Conservation (phyloP, 2,797 vertebrate species). For the Columba guinea region DNA sequence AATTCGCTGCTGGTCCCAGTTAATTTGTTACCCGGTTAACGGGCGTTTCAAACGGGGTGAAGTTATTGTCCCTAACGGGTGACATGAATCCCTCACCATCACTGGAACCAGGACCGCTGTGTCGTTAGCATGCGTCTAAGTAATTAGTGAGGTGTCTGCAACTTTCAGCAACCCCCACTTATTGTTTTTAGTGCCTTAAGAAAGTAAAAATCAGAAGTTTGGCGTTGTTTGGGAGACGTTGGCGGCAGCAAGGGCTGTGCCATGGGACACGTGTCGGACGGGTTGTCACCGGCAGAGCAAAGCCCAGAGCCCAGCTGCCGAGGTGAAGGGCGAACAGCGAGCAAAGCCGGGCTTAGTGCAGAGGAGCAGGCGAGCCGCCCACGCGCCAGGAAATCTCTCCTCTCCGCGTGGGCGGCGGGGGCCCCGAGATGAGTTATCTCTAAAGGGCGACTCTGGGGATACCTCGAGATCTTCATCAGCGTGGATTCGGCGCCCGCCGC, state of each 20-base stretch:
- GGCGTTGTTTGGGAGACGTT: neutral
- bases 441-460: constrained; percentile 86
- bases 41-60: neutral
- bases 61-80: neutral
- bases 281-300: neutral
- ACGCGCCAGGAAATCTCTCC: constrained; percentile 79
- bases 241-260: neutral
- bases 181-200: neutral
- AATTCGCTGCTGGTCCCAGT: neutral
- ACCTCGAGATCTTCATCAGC: constrained; percentile 78
- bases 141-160: neutral
- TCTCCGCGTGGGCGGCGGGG: constrained; percentile 75
- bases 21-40: neutral
- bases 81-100: neutral
- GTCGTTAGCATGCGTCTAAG: accelerated
- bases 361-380: constrained; percentile 73
- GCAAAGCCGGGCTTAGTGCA: constrained; percentile 60
- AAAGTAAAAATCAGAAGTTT: neutral
- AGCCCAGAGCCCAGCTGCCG: neutral
- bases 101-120: neutral
- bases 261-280: no score
- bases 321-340: neutral
- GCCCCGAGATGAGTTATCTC: constrained; percentile 77
- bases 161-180: neutral
- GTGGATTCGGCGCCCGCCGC: constrained; percentile 72